Percentiles rank a stretch among this genome's conserved stretches.
Evolutionary conservation across 2,113 vertebrate species (phyloP).

Genomic region (Epinephelus cyanopodus): DNA sequence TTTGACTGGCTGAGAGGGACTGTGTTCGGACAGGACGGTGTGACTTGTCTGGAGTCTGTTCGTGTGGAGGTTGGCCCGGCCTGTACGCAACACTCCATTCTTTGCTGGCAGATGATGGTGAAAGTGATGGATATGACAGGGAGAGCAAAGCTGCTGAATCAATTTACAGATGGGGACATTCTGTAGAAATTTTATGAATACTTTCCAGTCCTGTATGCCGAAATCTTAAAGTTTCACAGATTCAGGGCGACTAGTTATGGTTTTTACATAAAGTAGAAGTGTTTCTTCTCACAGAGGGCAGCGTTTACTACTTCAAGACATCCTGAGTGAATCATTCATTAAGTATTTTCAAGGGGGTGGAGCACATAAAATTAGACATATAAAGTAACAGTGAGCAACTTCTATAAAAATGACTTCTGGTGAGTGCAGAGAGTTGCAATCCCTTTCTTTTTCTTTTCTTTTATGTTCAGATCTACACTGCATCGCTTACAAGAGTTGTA

Average conservation of each 20-base stretch:
- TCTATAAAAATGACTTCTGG: not conserved
- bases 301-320: not conserved
- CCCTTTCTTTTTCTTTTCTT: not conserved
- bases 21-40: constrained; percentile 40
- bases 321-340: constrained; percentile 21
- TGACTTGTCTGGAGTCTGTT: constrained; percentile 17
- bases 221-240: constrained; percentile 29
- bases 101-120: constrained; percentile 43
- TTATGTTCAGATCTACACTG: not conserved
- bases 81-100: constrained; percentile 2
- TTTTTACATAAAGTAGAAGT: constrained; percentile 14
- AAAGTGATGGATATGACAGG: constrained; percentile 67
- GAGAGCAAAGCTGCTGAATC: constrained; percentile 64
- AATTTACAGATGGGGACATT: constrained; percentile 53
- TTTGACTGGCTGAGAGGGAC: constrained; percentile 46
- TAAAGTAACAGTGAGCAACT: not conserved
- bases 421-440: not conserved
- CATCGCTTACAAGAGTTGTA: not conserved
- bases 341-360: constrained; percentile 26
- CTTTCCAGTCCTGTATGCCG: constrained; percentile 33
- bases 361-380: not conserved
- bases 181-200: constrained; percentile 45
- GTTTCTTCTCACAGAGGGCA: not conserved
- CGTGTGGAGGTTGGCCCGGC: constrained; percentile 39
- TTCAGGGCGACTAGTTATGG: not conserved